A percentile compares a stretch with the other conserved stretches of the same genome.
Evolutionary conservation across 1,140 invertebrate genomes (phyloP).

Genomic region (Brachionus paranguensis): DNA sequence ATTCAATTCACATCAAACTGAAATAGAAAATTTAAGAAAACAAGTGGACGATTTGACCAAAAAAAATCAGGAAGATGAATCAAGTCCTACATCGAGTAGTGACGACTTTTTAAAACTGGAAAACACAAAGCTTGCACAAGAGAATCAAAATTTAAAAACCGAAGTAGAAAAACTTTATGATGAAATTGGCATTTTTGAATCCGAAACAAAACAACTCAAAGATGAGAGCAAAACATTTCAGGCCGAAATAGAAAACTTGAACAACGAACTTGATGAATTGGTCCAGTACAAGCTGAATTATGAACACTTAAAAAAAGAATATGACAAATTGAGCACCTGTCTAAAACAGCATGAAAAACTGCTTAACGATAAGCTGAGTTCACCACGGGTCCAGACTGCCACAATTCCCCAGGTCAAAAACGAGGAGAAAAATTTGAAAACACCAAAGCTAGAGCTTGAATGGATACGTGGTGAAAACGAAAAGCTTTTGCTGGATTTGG

Average conservation of each 20-base stretch:
- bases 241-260: neutral
- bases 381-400: neutral
- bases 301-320: conserved; percentile 31
- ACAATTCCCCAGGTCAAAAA: neutral
- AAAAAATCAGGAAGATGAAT: neutral
- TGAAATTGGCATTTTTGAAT: conserved; percentile 9
- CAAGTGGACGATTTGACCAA: neutral
- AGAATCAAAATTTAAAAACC: conserved; percentile 2
- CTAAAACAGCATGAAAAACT: conserved; percentile 28
- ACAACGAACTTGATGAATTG: conserved; percentile 37
- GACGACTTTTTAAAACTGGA: neutral
- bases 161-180: conserved; percentile 38
- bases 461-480: conserved; percentile 36
- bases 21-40: neutral
- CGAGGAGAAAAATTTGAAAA: neutral
- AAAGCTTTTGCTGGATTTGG: conserved; percentile 31
- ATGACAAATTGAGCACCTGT: conserved; percentile 1
- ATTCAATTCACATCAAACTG: neutral
- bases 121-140: neutral
- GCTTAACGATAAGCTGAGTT: neutral
- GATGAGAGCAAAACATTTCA: neutral
- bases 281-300: conserved; percentile 35
- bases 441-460: conserved; percentile 14
- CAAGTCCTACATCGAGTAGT: neutral
- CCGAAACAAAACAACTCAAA: neutral